phyloP scores from a whole-genome alignment of 2,888 invertebrate genomes.

The Luffia ferchaultella region DNA sequence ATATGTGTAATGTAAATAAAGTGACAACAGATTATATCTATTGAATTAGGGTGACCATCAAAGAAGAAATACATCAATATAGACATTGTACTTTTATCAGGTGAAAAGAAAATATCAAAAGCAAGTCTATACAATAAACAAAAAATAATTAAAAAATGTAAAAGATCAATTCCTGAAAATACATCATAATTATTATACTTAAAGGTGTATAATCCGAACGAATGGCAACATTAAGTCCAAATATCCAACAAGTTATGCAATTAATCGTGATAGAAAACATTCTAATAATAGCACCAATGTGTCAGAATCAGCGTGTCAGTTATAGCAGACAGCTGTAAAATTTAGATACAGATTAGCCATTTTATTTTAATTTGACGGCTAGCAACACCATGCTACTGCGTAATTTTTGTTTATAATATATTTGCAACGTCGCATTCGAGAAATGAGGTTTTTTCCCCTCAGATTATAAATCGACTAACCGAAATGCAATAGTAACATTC shows the following conservation, averaged over 20 bases:
- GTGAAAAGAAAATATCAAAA: constrained; percentile 23
- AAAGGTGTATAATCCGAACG: not conserved
- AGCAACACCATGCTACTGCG: not conserved
- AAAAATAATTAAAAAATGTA: constrained; percentile 9
- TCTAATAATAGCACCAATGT: constrained; percentile 59
- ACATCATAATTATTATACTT: constrained; percentile 14
- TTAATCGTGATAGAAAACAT: constrained; percentile 7
- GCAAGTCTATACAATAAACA: constrained; percentile 49
- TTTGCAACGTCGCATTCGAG: not conserved
- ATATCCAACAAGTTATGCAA: constrained; percentile 1
- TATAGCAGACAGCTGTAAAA: constrained; percentile 15
- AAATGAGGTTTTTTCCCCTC: too few relatives aligned
- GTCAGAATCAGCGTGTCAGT: constrained; percentile 46
- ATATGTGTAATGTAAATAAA: too few relatives aligned
- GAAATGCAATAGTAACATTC: not conserved
- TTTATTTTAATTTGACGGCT: not conserved
- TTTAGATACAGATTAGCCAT: not conserved
- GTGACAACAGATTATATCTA: too few relatives aligned
- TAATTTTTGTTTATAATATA: not conserved
- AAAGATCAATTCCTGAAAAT: constrained; percentile 5
- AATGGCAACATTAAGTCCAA: not conserved
- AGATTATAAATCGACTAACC: not conserved
- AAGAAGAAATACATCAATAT: constrained; percentile 16
- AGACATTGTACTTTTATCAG: constrained; percentile 27
- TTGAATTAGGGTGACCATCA: too few relatives aligned